A percentile compares a stretch with the other conserved stretches of the same genome.
These are phyloP conservation scores for Portevinia maculata DNA, from an alignment of 2,888 invertebrate genomes.

Conservation along the genomic window DNA sequence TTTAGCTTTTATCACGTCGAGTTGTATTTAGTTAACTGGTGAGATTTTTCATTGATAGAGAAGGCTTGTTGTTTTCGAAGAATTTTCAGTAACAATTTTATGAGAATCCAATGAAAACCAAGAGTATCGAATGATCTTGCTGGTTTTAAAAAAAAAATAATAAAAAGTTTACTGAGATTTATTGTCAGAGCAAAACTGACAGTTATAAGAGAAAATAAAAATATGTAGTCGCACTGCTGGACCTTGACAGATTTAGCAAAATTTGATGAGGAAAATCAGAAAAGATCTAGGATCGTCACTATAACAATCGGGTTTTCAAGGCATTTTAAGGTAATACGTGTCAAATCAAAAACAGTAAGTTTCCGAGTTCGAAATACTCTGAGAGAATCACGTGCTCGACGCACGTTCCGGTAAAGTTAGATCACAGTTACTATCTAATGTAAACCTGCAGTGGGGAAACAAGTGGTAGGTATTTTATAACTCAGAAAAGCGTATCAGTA, in stretches of 20 bases:
- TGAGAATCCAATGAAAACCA: not conserved
- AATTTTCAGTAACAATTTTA: not conserved
- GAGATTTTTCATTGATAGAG: slow-evolving; percentile 3
- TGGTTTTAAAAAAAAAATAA: not conserved
- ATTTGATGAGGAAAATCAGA: too few species aligned
- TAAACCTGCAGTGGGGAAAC: not conserved
- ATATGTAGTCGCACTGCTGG: too few species aligned
- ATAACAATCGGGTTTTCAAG: too few species aligned
- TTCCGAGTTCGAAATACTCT: too few species aligned
- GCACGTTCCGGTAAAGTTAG: not conserved
- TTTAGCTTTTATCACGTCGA: slow-evolving; percentile 8
- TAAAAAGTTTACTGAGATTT: not conserved
- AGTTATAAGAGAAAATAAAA: too few species aligned
- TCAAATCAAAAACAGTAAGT: too few species aligned
- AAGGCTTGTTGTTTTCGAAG: not conserved
- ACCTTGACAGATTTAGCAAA: too few species aligned
- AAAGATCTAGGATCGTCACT: too few species aligned
- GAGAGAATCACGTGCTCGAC: too few species aligned
- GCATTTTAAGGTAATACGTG: too few species aligned
- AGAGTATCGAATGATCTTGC: not conserved
- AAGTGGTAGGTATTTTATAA: not conserved
- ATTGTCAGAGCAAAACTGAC: not conserved
- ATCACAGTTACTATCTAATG: not conserved
- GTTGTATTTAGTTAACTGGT: slow-evolving; percentile 10
- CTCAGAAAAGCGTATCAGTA: not conserved